phyloP scores from a whole-genome alignment of 2,797 vertebrate species.

The Podargus strigoides region DNA sequence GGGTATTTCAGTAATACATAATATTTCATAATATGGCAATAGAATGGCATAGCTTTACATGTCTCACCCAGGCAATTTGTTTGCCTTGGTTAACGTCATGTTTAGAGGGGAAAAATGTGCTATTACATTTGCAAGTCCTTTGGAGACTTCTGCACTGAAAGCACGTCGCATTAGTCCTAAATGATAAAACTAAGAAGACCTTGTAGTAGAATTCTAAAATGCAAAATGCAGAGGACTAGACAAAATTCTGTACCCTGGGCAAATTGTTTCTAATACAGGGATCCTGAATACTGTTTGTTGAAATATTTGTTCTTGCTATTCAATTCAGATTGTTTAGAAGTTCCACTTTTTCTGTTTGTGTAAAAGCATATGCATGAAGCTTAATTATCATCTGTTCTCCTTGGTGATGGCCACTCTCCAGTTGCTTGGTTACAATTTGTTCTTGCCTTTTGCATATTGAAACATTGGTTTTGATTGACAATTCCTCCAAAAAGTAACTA shows the following conservation, averaged over 20 bases:
- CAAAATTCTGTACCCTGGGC: not conserved
- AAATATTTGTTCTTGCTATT: not conserved
- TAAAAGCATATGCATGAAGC: conserved; percentile 54
- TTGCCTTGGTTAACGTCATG: not conserved
- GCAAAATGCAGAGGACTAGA: not conserved
- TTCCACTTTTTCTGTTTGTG: conserved; percentile 20
- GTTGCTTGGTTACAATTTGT: conserved; percentile 58
- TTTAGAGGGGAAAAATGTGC: not conserved
- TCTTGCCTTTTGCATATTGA: conserved; percentile 12
- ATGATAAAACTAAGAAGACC: not conserved
- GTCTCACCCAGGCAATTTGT: not conserved
- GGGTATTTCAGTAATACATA: not conserved
- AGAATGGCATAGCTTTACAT: not conserved
- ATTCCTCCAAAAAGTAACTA: not conserved
- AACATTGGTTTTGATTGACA: not conserved
- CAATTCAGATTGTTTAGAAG: conserved; percentile 40
- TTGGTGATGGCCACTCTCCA: conserved; percentile 30
- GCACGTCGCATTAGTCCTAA: not conserved
- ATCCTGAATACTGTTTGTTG: not conserved
- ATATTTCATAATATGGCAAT: not conserved
- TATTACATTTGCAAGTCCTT: not conserved
- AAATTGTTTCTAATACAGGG: not conserved
- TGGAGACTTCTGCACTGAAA: not conserved
- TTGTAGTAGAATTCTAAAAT: not conserved
- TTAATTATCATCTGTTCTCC: conserved; percentile 59